Conservation (phyloP, 1,140 invertebrate genomes). For the Lasioglossum albipes region DNA sequence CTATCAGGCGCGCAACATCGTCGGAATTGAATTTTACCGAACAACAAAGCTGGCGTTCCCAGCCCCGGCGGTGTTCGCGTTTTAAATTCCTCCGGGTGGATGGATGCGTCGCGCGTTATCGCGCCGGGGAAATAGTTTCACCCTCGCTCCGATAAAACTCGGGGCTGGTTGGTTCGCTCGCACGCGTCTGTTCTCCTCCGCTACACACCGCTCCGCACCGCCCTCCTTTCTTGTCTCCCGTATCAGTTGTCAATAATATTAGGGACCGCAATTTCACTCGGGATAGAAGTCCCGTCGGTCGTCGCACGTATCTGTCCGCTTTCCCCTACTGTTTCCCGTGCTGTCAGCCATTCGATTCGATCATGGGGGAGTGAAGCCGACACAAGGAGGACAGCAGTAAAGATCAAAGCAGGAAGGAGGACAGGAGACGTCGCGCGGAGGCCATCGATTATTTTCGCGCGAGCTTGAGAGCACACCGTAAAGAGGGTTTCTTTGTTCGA, state of each 20-base stretch:
- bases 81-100: conserved; percentile 22
- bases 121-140: conserved; percentile 23
- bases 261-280: conserved; percentile 57
- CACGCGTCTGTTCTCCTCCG: too few species aligned
- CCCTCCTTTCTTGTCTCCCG: conserved; percentile 18
- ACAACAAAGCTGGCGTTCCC: not conserved
- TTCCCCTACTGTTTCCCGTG: conserved; percentile 7
- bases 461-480: conserved; percentile 50
- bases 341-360: conserved; percentile 4
- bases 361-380: not conserved
- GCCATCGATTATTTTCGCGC: conserved; percentile 71
- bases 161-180: not conserved
- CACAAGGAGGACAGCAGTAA: too few species aligned
- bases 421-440: conserved; percentile 19
- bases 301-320: conserved; percentile 56
- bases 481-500: conserved; percentile 57
- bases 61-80: not conserved
- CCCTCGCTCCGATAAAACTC: conserved; percentile 51
- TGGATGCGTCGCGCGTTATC: conserved; percentile 29
- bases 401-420: not conserved
- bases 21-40: conserved; percentile 28
- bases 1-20: conserved; percentile 7
- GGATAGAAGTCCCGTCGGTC: conserved; percentile 40
- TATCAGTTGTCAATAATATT: conserved; percentile 64
- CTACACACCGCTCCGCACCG: not conserved